A percentile compares a stretch with the other conserved stretches of the same genome.
Conservation (phyloP, 2,888 invertebrate species). For the Dichetophora obliterata region DNA sequence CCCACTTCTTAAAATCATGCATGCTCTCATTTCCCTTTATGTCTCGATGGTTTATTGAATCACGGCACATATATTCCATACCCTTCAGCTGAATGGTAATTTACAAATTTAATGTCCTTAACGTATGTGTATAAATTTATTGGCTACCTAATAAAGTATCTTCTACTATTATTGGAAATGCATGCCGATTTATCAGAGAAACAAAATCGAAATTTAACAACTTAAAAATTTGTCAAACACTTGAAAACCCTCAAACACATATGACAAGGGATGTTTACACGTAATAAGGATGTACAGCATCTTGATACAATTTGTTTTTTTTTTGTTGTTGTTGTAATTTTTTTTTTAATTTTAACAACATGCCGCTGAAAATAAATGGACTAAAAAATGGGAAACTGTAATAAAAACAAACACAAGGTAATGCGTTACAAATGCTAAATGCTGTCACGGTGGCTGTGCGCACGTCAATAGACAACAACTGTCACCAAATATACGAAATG, state of each 20-base stretch:
- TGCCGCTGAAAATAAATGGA: constrained; percentile 53
- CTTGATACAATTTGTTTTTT: background rate
- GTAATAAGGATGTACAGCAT: background rate
- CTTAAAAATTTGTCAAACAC: constrained; percentile 23
- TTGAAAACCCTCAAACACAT: background rate
- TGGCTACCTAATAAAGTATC: no score
- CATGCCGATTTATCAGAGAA: background rate
- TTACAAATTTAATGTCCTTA: no score
- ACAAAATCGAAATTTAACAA: constrained; percentile 19
- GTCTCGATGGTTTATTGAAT: no score
- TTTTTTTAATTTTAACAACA: constrained; percentile 20
- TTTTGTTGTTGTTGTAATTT: constrained; percentile 15
- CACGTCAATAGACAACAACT: constrained; percentile 67
- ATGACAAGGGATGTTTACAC: constrained; percentile 16
- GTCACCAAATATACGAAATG: constrained; percentile 58
- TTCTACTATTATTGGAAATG: no score
- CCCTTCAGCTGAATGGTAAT: no score
- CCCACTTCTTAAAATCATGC: no score
- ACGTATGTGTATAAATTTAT: no score
- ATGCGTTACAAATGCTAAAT: constrained; percentile 66
- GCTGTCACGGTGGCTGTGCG: constrained; percentile 66
- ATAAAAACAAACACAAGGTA: constrained; percentile 56
- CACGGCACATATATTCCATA: no score
- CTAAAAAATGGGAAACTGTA: constrained; percentile 57
- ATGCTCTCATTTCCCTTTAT: no score